Base-by-base conservation (phyloP, 2,888 invertebrate species). In the Mythimna pallens region DNA sequence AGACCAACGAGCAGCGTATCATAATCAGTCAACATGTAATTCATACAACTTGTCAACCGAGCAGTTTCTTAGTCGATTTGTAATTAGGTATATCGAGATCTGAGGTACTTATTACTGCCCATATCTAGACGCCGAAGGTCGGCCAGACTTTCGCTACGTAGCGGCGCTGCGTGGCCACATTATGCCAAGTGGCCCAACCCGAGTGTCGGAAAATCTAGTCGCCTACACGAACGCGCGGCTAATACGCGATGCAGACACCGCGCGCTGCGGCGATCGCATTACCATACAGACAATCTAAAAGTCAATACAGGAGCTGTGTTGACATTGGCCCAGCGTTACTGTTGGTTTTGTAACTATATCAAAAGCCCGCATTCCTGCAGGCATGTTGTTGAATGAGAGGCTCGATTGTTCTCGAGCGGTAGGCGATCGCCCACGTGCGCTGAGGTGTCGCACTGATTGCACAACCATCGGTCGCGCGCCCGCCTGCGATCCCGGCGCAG, bases 41-140 rank as follows among this genome's bases (percentile, higher is more conserved):
- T 78, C 72, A 81, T 80, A 73, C 76, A 80, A 79, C 76, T 80
- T 83, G 80, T 85, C 82, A 78, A 76, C 76, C 61, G 30, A 79
- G 68, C 68, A 67, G 85, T 84, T 82, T 83, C 78, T 81, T 86
- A 88, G 86, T 89, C 86, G 88, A 91, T 89, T 91, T 87, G 87
- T 90, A 92, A 93, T 93, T 93, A 92, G 93, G 92, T 92, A 89
- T 93, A 90, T 91, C 92, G 83, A 91, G 91, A 89, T 88, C 88
- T 87, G 89, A 90, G 89, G 90, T 92, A 92, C 90, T 91, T 91
- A 92, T 90, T 91, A 89, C 91, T 92, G 91, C 89, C 94, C 93
- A 94, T 95, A 95, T 94, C 94, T 91, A 94, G 95, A 87, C 89
- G 87, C 87, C 90, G 96, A 96, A 96, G 96, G 96, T 94, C 96